Base-by-base conservation (phyloP, 2,797 vertebrate species). In the Carapus acus region DNA sequence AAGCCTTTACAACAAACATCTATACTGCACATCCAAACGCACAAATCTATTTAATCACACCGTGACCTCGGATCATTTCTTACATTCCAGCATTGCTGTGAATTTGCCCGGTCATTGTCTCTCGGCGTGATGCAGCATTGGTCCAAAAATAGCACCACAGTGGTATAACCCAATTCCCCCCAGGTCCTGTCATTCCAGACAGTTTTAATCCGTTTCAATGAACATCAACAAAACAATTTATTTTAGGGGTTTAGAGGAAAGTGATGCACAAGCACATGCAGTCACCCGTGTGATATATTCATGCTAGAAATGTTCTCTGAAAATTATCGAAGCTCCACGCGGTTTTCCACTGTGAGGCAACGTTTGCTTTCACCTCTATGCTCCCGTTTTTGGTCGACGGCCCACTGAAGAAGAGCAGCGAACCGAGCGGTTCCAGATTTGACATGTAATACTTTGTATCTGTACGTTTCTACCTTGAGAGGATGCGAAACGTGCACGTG, bases 391-490 rank as follows among this genome's bases (percentile, higher is more conserved):
- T 31, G 34, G 21, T 33, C 58, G 55, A 67, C 56, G 63, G 64
- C 58, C 64, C 48, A 52, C 69, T 36, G 41, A 48, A 23, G 41
- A 36, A 59, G 67, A 45, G 47, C 42, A 53, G 49, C 56, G 41
- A 24, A 34, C n/a, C 41, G 23, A 48, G 21, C 51, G 34, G 57
- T 60, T 48, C 7, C 49, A 23, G 29, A 45, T 7, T 46, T n/a
- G n/a, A 31, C 56, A 36, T 69, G 73, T 69, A 60, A 50, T 69
- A 67, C 45, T 46, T 67, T 52, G 62, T 71, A 60, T 77, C 59
- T 4, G 70, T 77, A 47, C 51, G 37, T 69, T 49, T 54, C 49
- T 63, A 61, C 53, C 55, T 52, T 16, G 31, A 36, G 29, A 8
- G 41, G 50, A 23, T 48, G 44, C 47, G 52, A 58, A 68, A 69